Percentiles rank a stretch among this genome's conserved stretches.
phyloP scores from a whole-genome alignment of 2,888 invertebrate species.

The Diplolepis rosae region DNA sequence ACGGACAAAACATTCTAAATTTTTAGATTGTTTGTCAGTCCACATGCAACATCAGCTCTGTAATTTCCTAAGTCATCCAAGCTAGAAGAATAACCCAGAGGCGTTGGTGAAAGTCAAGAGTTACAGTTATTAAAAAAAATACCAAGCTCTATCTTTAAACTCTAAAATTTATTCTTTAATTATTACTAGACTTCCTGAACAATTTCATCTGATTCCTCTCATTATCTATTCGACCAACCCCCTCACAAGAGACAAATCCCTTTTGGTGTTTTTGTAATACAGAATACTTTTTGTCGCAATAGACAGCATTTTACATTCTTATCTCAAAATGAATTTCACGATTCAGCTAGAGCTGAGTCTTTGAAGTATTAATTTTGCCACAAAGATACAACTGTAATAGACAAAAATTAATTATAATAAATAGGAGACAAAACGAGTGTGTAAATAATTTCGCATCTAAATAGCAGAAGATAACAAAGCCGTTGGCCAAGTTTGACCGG shows the following conservation, averaged over 20 bases:
- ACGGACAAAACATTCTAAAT: slow-evolving; percentile 20
- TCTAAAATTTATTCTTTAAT: not conserved
- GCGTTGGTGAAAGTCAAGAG: slow-evolving; percentile 27
- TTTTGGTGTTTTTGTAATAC: not conserved
- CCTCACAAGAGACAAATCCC: not conserved
- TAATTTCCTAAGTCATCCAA: slow-evolving; percentile 20
- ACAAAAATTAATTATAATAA: not conserved
- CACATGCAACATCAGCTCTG: slow-evolving; percentile 12
- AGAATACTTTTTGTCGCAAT: not conserved
- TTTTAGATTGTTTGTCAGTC: slow-evolving; percentile 20
- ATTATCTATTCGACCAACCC: not conserved
- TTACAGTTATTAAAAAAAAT: slow-evolving; percentile 18
- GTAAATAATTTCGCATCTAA: not conserved
- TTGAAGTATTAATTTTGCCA: not conserved
- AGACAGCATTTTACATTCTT: not conserved
- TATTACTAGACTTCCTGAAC: not conserved
- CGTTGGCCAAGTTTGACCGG: slow-evolving; percentile 21
- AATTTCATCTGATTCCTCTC: not conserved
- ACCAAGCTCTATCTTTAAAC: not conserved
- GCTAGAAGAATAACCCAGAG: slow-evolving; percentile 29
- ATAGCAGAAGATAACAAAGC: slow-evolving; percentile 14
- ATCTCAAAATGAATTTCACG: not conserved
- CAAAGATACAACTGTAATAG: not conserved
- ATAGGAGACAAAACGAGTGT: not conserved
- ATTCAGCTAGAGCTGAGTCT: not conserved